phyloP scores from a whole-genome alignment of 2,113 vertebrate species.

The Ia io region DNA sequence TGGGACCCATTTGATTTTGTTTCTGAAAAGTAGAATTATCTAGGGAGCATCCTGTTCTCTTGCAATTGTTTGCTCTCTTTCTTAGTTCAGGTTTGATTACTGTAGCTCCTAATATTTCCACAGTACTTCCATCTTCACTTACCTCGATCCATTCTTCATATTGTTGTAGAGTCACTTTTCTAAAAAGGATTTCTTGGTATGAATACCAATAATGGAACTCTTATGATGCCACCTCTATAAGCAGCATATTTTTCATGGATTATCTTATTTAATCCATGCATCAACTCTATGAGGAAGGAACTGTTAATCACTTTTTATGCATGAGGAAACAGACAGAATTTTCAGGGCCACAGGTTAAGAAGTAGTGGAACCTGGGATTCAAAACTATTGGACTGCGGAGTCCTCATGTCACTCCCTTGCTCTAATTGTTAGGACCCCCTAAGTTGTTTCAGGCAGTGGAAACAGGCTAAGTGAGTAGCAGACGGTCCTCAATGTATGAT shows the following conservation, averaged over 20 bases:
- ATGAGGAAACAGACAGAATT: slow-evolving; percentile 21
- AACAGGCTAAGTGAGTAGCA: neutral
- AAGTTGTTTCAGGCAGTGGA: slow-evolving; percentile 23
- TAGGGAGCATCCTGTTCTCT: slow-evolving; percentile 19
- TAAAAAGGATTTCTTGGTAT: neutral
- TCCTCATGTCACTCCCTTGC: neutral
- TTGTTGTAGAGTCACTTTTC: neutral
- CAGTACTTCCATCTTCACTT: neutral
- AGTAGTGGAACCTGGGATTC: slow-evolving; percentile 5
- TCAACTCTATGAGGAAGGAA: neutral
- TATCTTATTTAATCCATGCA: slow-evolving; percentile 1
- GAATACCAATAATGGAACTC: neutral
- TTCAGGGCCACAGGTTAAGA: neutral
- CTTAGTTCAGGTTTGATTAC: neutral
- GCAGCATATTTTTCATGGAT: neutral
- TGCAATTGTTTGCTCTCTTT: neutral
- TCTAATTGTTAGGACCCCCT: neutral
- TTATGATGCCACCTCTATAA: slow-evolving; percentile 3
- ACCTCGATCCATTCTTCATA: neutral
- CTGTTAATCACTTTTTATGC: slow-evolving; percentile 13
- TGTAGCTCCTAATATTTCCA: neutral
- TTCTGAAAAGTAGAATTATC: neutral
- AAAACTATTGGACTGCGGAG: neutral
- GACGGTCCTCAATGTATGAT: neutral
- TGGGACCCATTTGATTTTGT: slow-evolving; percentile 25